Percentiles rank a stretch among this genome's conserved stretches.
Conservation (phyloP, 1,140 invertebrate species). For the Drosophila neocordata region DNA sequence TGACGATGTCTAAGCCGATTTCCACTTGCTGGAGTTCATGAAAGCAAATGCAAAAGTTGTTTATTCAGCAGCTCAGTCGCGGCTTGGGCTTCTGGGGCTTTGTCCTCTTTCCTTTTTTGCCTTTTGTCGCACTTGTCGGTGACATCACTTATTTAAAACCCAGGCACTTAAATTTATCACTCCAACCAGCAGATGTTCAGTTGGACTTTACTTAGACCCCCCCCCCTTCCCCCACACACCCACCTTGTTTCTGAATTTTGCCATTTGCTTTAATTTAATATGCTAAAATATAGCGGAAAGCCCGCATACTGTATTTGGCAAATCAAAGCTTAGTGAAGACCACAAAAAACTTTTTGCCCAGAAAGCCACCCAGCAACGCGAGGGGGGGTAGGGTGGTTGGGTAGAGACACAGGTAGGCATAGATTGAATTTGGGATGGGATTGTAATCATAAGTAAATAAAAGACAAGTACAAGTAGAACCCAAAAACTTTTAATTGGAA, state of each 20-base stretch:
- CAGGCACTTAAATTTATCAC: slow-evolving; percentile 76
- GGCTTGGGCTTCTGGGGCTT: slow-evolving; percentile 40
- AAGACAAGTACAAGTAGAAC: slow-evolving; percentile 13
- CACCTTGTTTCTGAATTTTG: slow-evolving; percentile 15
- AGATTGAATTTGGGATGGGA: slow-evolving; percentile 11
- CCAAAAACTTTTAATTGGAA: slow-evolving; percentile 34
- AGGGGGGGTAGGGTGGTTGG: not conserved
- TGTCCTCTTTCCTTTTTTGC: slow-evolving; percentile 39
- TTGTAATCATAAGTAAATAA: slow-evolving; percentile 65
- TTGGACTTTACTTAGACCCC: slow-evolving; percentile 23
- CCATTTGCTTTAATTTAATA: slow-evolving; percentile 78
- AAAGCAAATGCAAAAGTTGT: slow-evolving; percentile 76
- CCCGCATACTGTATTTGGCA: slow-evolving; percentile 57
- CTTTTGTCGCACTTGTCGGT: slow-evolving; percentile 16
- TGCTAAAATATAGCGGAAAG: slow-evolving; percentile 68
- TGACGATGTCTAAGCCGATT: slow-evolving; percentile 62
- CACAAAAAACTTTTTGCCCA: slow-evolving; percentile 61
- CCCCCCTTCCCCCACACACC: not conserved
- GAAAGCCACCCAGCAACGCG: slow-evolving; percentile 36
- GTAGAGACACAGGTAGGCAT: slow-evolving; percentile 21
- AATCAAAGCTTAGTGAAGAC: slow-evolving; percentile 62
- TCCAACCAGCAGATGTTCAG: slow-evolving; percentile 43
- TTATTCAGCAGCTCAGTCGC: slow-evolving; percentile 74
- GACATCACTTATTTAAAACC: slow-evolving; percentile 71
- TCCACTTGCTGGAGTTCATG: slow-evolving; percentile 61